These are phyloP conservation scores for Vultur gryphus DNA, from an alignment of 2,797 vertebrate species.

Conservation along the genomic window DNA sequence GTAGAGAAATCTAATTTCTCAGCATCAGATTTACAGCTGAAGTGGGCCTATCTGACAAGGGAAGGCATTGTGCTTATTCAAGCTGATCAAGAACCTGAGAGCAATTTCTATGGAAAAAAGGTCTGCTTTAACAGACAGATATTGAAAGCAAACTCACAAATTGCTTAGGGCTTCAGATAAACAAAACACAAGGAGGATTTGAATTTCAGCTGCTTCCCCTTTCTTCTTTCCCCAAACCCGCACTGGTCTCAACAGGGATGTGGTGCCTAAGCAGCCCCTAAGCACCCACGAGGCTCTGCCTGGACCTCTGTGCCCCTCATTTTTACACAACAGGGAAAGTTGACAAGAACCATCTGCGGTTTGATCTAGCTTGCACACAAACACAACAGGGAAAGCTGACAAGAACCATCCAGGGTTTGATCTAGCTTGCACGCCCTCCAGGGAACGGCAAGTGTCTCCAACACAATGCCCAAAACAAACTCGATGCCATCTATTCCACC, in stretches of 20 bases:
- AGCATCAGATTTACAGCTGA: neutral
- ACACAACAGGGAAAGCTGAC: neutral
- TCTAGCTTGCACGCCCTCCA: neutral
- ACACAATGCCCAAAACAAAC: neutral
- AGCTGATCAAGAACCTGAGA: conserved; percentile 35
- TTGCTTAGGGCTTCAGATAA: neutral
- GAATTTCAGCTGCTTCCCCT: neutral
- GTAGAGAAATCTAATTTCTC: conserved; percentile 9
- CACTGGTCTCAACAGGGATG: neutral
- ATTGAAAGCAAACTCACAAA: neutral
- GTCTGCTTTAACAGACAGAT: neutral
- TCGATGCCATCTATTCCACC: accelerated
- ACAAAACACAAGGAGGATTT: neutral
- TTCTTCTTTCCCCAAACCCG: neutral
- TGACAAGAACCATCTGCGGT: neutral
- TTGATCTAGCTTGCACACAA: neutral
- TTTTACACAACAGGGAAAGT: neutral
- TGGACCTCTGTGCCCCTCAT: neutral
- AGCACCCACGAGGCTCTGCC: neutral
- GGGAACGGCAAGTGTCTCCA: neutral
- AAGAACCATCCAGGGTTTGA: neutral
- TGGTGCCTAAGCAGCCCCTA: neutral
- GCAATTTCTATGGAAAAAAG: neutral
- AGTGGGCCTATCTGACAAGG: neutral
- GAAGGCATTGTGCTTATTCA: neutral